Evolutionary conservation across 2,888 invertebrate species (phyloP).

Genomic region (Leucozona laternaria): DNA sequence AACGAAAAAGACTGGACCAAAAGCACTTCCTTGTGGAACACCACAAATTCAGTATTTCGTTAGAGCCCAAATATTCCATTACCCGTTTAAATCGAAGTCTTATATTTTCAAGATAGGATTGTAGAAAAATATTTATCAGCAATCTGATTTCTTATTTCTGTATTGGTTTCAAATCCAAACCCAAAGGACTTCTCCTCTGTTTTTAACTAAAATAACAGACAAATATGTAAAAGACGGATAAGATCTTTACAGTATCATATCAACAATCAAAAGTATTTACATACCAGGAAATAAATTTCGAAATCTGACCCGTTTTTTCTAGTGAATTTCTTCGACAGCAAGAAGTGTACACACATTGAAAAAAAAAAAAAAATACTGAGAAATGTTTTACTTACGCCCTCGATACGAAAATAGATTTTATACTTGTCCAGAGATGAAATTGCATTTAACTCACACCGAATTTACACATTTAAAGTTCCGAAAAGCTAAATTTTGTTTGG

Average conservation of each 20-base stretch:
- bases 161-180: not conserved
- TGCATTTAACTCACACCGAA: slow-evolving; percentile 39
- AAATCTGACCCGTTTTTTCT: slow-evolving; percentile 22
- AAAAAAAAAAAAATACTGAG: slow-evolving; percentile 8
- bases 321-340: slow-evolving; percentile 14
- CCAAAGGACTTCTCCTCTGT: not conserved
- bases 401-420: slow-evolving; percentile 39
- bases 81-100: too few species aligned
- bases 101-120: too few species aligned
- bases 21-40: not conserved
- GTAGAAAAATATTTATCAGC: too few species aligned
- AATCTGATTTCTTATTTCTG: not conserved
- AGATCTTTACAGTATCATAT: not conserved
- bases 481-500: slow-evolving; percentile 34
- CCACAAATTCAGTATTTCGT: not conserved
- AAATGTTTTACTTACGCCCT: slow-evolving; percentile 56
- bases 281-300: slow-evolving; percentile 24
- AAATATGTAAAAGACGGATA: not conserved
- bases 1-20: not conserved
- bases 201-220: not conserved
- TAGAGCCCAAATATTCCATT: too few species aligned
- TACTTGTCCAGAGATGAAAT: slow-evolving; percentile 18
- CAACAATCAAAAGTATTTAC: slow-evolving; percentile 12
- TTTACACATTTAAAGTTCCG: slow-evolving; percentile 23
- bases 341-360: not conserved